Percentiles rank a stretch among this genome's conserved stretches.
Evolutionary conservation across 1,140 invertebrate species (phyloP).

Genomic region (Eciton burchellii): DNA sequence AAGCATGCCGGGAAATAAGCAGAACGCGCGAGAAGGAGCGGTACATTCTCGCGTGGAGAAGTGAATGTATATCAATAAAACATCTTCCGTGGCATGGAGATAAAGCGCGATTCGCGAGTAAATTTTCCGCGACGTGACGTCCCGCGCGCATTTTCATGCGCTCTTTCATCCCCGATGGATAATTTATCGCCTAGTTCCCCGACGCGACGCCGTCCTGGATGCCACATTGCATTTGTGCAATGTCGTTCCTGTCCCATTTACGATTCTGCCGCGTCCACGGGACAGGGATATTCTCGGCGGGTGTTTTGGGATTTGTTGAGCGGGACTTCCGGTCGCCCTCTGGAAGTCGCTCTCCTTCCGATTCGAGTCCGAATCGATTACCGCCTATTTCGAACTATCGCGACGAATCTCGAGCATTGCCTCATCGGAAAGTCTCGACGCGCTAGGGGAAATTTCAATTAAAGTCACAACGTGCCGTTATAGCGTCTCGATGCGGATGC

Average conservation of each 20-base stretch:
- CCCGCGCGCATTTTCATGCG: neutral
- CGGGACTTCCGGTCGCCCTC: constrained; percentile 20
- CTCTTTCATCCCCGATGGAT: constrained; percentile 17
- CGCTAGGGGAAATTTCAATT: neutral
- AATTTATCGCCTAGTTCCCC: constrained; percentile 59
- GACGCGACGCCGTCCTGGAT: constrained; percentile 25
- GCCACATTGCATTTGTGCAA: constrained; percentile 13
- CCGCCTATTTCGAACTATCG: neutral
- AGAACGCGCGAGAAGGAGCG: neutral
- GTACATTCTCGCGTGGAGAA: neutral
- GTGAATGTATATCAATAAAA: constrained; percentile 1
- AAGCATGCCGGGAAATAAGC: neutral
- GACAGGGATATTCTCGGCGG: constrained; percentile 46
- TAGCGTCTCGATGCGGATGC: neutral
- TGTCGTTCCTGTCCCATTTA: constrained; percentile 53
- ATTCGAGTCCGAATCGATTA: constrained; percentile 40
- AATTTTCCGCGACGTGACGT: constrained; percentile 10
- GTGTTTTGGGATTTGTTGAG: constrained; percentile 18
- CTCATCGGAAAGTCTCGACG: neutral
- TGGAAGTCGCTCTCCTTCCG: constrained; percentile 19
- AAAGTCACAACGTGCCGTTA: constrained; percentile 7
- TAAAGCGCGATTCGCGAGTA: neutral
- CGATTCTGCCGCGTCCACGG: constrained; percentile 22
- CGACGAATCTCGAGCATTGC: neutral
- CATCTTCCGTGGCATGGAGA: neutral